Evolutionary conservation across 1,140 invertebrate species (phyloP).

Genomic region (Formica selysi): DNA sequence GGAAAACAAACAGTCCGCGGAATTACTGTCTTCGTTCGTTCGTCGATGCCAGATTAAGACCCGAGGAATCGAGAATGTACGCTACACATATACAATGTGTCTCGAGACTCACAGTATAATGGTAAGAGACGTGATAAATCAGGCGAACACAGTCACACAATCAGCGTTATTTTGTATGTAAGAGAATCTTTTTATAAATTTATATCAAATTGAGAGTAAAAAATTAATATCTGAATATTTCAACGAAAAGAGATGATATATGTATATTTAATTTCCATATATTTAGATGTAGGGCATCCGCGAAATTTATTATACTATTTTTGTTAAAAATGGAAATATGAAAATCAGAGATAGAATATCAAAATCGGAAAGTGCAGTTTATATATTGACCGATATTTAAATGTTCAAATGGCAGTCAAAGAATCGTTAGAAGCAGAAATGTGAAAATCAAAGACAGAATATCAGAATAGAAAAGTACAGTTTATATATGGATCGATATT

Average conservation of each 20-base stretch:
- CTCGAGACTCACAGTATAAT: neutral
- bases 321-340: neutral
- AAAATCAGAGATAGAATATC: neutral
- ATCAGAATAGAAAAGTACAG: neutral
- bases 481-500: conserved; percentile 36
- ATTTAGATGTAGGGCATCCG: neutral
- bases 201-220: neutral
- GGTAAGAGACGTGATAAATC: neutral
- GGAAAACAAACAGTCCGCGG: conserved; percentile 68
- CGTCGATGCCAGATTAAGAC: conserved; percentile 66
- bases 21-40: conserved; percentile 68
- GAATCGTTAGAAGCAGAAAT: no score
- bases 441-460: neutral
- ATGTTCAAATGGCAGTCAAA: neutral
- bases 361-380: conserved; percentile 10
- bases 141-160: neutral
- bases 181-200: neutral
- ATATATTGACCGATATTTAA: conserved; percentile 21
- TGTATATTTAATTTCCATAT: neutral
- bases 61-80: neutral
- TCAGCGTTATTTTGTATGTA: neutral
- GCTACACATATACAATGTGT: neutral
- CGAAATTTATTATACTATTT: neutral
- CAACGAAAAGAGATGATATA: neutral
- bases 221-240: conserved; percentile 1